Evolutionary conservation across 1,140 invertebrate species (phyloP).

Genomic region (Frieseomelitta varia): DNA sequence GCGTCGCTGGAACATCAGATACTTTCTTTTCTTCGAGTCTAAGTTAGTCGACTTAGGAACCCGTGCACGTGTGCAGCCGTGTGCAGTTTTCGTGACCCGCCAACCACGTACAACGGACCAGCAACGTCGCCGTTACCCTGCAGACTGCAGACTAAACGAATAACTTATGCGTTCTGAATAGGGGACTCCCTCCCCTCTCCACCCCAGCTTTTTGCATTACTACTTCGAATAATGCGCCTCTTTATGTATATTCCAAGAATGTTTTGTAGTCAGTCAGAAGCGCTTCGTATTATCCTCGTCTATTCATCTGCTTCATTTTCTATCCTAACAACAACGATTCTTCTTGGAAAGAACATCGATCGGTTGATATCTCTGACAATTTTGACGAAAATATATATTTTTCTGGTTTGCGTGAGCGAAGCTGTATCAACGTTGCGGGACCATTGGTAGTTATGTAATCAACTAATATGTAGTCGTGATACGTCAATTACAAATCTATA

Average conservation of each 20-base stretch:
- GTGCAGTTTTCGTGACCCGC: conserved; percentile 62
- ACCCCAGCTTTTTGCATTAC: conserved; percentile 34
- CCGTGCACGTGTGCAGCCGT: conserved; percentile 59
- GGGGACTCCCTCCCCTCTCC: conserved; percentile 36
- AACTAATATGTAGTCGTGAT: conserved; percentile 13
- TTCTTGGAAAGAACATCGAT: neutral
- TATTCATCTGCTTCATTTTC: neutral
- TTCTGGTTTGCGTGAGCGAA: conserved; percentile 28
- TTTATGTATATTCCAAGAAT: neutral
- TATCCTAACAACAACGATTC: neutral
- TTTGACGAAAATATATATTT: no score
- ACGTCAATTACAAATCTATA: conserved; percentile 27
- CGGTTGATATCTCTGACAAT: no score
- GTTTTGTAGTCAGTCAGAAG: conserved; percentile 19
- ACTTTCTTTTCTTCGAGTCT: conserved; percentile 1
- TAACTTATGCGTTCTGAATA: conserved; percentile 68
- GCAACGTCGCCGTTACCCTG: neutral
- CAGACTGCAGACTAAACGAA: conserved; percentile 59
- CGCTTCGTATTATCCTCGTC: neutral
- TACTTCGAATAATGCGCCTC: conserved; percentile 27
- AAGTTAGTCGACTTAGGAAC: conserved; percentile 38
- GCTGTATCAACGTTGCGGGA: conserved; percentile 12
- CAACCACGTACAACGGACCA: conserved; percentile 56
- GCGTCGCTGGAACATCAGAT: conserved; percentile 2
- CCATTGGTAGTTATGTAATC: conserved; percentile 40